Conservation (phyloP, 2,888 invertebrate genomes). For the Temnothorax rugatulus region DNA sequence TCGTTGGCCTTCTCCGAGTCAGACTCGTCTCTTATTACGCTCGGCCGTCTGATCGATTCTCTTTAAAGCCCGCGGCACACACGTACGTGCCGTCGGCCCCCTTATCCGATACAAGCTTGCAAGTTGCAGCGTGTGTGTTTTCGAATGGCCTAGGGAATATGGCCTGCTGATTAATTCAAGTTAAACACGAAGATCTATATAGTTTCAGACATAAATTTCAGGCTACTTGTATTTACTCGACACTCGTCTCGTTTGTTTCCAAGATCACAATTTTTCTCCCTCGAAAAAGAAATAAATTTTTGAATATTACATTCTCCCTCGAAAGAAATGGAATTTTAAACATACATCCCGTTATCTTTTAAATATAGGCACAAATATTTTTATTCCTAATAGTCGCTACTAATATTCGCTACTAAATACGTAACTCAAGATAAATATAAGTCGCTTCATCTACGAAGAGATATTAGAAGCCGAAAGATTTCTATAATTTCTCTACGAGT, state of each 20-base stretch:
- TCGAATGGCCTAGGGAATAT: background rate
- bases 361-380: background rate
- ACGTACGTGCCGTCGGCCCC: background rate
- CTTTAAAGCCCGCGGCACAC: conserved; percentile 7
- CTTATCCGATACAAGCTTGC: conserved; percentile 12
- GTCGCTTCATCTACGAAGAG: background rate
- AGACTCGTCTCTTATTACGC: conserved; percentile 9
- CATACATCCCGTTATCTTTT: background rate
- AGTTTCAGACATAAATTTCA: background rate
- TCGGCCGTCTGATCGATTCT: background rate
- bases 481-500: background rate
- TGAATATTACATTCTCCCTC: background rate
- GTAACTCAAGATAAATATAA: background rate
- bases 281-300: background rate
- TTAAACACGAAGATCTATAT: conserved; percentile 7
- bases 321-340: background rate
- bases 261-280: background rate
- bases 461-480: background rate
- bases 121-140: background rate
- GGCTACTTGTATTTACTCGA: background rate
- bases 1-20: conserved; percentile 6
- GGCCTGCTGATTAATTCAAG: conserved; percentile 7
- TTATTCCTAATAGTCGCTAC: no score
- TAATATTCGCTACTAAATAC: background rate
- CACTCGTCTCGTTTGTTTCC: background rate